Percentiles rank a stretch among this genome's conserved stretches.
Conservation (phyloP, 2,113 vertebrate species). For the Hiodon tergisus region DNA sequence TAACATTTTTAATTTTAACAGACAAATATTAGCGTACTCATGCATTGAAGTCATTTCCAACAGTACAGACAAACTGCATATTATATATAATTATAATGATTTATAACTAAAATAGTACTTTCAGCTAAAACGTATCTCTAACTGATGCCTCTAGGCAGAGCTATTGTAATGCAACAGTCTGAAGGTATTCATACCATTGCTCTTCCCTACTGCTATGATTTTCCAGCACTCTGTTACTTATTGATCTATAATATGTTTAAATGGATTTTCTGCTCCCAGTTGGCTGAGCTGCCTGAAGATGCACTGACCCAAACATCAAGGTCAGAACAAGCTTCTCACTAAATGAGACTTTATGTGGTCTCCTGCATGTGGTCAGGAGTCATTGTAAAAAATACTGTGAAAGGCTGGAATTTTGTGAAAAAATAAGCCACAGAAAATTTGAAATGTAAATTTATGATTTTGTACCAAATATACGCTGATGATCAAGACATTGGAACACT, state of each 20-base stretch:
- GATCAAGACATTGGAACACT: no score
- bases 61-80: no score
- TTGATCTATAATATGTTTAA: conserved; percentile 53
- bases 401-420: no score
- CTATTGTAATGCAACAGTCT: conserved; percentile 31
- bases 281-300: conserved; percentile 60
- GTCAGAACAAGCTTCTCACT: conserved; percentile 55
- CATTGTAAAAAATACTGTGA: not conserved
- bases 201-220: conserved; percentile 49
- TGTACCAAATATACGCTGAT: no score
- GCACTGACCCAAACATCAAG: conserved; percentile 64
- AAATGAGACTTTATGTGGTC: not conserved
- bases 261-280: conserved; percentile 67
- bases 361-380: not conserved
- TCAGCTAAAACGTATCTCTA: not conserved
- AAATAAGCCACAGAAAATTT: no score
- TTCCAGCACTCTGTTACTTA: conserved; percentile 56
- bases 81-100: no score
- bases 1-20: no score
- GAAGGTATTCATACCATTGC: conserved; percentile 31
- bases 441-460: no score
- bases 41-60: no score
- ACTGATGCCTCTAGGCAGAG: not conserved
- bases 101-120: no score
- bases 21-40: no score